Evolutionary conservation across 2,888 invertebrate species (phyloP), one percentile per base, ranked within the genome.

Genomic region (Hemithea aestivaria): DNA sequence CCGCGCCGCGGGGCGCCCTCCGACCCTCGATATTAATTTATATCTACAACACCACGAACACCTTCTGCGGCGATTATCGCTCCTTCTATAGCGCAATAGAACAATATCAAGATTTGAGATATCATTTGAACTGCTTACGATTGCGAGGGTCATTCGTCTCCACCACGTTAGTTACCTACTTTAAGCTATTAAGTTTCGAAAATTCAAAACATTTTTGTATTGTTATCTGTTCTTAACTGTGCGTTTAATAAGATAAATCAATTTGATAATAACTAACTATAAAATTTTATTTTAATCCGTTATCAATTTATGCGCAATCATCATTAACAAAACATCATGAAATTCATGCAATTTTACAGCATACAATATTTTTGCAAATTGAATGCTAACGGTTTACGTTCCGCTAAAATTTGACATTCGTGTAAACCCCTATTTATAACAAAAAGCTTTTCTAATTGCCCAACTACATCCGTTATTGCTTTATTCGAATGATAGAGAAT

Each of bases 1-100:
- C 3, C 53, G 62, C 79, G 78, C 83, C 78, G 84, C 82, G 79
- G 84, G 83, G 81, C 76, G 74, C 71, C 70, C 56, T 61, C 62
- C 67, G 66, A 52, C 67, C 76, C 78, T 79, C 78, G 82, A 81
- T 87, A 85, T 87, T 87, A 87, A 87, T 85, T n/a, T n/a, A n/a
- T 87, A 87, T 77, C 78, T 75, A 79, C 74, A 80, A 75, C 77
- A 76, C 74, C 66, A 74, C 70, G 71, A 73, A 81, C 83, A 83
- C 82, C 84, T 84, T 84, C 84, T 74, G 73, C 65, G 66, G 84
- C 16, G 82, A 85, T 85, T 81, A 85, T 85, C 84, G 75, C 72
- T 72, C 73, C 74, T 73, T 68, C 63, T 75, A 60, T 61, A 62
- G 50, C 54, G 65, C 70, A 76, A 75, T 71, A 74, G 67, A 68